Evolutionary conservation across 2,888 invertebrate species (phyloP).

Genomic region (Caenorhabditis afra): DNA sequence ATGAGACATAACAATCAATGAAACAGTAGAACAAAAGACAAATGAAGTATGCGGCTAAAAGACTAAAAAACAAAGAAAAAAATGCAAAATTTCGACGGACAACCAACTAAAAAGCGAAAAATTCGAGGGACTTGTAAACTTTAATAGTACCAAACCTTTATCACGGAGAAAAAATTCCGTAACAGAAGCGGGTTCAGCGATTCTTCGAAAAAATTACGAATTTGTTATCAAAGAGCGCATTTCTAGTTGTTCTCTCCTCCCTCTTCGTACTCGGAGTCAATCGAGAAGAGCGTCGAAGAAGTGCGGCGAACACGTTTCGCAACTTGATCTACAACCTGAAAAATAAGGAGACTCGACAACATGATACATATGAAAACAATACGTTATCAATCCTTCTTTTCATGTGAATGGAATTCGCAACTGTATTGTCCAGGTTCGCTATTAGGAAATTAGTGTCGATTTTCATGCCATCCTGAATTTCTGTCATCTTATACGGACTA

Average conservation of each 20-base stretch:
- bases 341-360: neutral
- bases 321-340: constrained; percentile 22
- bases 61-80: no score
- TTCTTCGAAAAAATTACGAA: neutral
- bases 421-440: neutral
- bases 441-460: constrained; percentile 23
- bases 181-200: no score
- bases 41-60: no score
- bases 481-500: no score
- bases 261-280: constrained; percentile 2
- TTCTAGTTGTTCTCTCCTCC: neutral
- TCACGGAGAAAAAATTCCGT: no score
- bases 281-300: neutral
- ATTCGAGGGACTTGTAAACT: no score
- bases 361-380: no score
- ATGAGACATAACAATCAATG: no score
- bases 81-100: no score
- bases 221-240: neutral
- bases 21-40: no score
- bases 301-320: neutral
- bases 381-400: constrained; percentile 27
- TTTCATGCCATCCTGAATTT: constrained; percentile 40
- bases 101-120: no score
- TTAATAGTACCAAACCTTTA: no score
- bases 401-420: neutral